Conservation (phyloP, 92 coral and sea anemone genomes). For the Epizoanthus stellaris region DNA sequence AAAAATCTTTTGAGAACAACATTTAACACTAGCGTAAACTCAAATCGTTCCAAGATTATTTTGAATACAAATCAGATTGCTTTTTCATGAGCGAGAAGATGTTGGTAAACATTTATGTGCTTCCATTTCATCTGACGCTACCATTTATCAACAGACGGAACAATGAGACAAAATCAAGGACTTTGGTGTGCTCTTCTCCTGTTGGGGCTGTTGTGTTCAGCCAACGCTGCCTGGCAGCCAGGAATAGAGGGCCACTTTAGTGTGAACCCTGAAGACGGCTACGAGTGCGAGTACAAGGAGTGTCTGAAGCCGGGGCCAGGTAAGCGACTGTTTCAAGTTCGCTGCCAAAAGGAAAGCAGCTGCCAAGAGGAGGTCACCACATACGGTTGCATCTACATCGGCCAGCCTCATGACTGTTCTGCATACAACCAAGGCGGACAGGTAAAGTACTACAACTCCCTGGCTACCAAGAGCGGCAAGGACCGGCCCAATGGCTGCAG, state of each 20-base stretch:
- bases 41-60: no score
- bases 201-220: neutral
- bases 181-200: neutral
- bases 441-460: neutral
- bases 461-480: neutral
- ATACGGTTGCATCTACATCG: slow-evolving; percentile 41
- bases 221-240: neutral
- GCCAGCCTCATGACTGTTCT: slow-evolving; percentile 28
- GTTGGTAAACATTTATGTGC: no score
- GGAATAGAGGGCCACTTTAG: neutral
- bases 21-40: no score
- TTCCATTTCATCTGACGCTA: no score
- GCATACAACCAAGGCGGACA: neutral
- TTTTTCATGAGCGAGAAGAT: no score
- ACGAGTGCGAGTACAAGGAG: slow-evolving; percentile 19
- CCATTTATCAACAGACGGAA: neutral
- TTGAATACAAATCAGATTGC: no score
- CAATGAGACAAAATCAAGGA: slow-evolving; percentile 5
- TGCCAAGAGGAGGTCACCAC: slow-evolving; percentile 1
- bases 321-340: slow-evolving; percentile 25
- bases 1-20: no score
- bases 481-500: slow-evolving; percentile 6
- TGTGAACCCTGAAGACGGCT: slow-evolving; percentile 9
- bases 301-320: slow-evolving; percentile 23
- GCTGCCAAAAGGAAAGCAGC: neutral